Evolutionary conservation across 2,888 invertebrate species (phyloP), one percentile per base, ranked within the genome.

Genomic region (Thalpophila matura): DNA sequence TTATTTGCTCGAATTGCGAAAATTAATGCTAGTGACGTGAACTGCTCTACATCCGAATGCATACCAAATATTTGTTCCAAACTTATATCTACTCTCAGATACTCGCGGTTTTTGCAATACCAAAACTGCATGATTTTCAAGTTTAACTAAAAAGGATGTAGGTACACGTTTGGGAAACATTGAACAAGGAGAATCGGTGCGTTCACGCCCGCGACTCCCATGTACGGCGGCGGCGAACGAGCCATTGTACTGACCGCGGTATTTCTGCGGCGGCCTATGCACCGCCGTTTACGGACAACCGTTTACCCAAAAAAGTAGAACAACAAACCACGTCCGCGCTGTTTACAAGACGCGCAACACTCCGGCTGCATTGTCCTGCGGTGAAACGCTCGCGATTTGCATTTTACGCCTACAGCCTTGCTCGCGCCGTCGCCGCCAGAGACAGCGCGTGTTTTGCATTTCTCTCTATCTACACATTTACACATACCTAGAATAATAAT

Each of bases 241-340:
- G 87, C 88, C 89, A 93, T 94, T 93, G 92, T 94, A 86, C 87
- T 82, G 86, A 83, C 85, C 78, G 87, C 81, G 89, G 92, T 89
- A 93, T 91, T 90, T 90, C 87, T 86, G 92, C 93, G 93, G 92
- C 90, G 80, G 84, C 91, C 92, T 94, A 89, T 94, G 86, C 88
- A 83, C 71, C 77, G 67, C 94, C 94, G 88, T 92, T 90, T 94
- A 94, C 84, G 95, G 93, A 83, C 81, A 83, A 89, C 87, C 89
- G 89, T 91, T 94, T 91, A 92, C 88, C 94, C 93, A 94, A 95
- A 95, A 94, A 94, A 94, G 95, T 93, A 92, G 91, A 92, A 91
- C 94, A 90, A 89, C 92, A 88, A 91, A 89, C 91, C 89, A 86
- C 87, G 89, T 86, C 89, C 81, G 84, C 79, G 87, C 85, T 94